Evolutionary conservation across 1,140 invertebrate species (phyloP).

Genomic region (Bombus balteatus): DNA sequence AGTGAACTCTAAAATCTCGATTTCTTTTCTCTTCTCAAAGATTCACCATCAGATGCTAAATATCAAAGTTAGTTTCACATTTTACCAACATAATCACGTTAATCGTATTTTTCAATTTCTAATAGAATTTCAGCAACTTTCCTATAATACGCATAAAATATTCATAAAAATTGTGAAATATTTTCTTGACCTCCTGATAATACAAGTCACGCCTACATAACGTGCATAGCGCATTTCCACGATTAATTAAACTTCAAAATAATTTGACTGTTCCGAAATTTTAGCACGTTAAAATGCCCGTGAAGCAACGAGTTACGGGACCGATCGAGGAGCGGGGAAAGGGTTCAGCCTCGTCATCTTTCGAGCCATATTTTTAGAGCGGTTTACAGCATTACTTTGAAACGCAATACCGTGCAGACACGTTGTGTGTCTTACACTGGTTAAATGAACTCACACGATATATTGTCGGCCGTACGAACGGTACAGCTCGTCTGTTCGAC

Average conservation of each 20-base stretch:
- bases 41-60: background rate
- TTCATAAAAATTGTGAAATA: background rate
- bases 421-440: background rate
- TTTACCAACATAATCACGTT: too few species aligned
- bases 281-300: background rate
- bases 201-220: background rate
- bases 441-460: conserved; percentile 29
- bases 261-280: background rate
- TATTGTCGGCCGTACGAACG: background rate
- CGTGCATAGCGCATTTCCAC: background rate
- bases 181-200: rapidly evolving
- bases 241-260: background rate
- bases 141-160: too few species aligned
- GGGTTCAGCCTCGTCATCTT: conserved; percentile 14
- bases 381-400: conserved; percentile 32
- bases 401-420: conserved; percentile 9
- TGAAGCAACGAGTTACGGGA: background rate
- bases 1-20: background rate
- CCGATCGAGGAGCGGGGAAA: background rate
- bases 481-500: conserved; percentile 2
- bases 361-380: conserved; percentile 37
- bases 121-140: too few species aligned
- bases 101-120: too few species aligned
- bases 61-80: background rate
- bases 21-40: background rate